Conservation (phyloP, 2,797 vertebrate genomes). For the Naso thynnoides region DNA sequence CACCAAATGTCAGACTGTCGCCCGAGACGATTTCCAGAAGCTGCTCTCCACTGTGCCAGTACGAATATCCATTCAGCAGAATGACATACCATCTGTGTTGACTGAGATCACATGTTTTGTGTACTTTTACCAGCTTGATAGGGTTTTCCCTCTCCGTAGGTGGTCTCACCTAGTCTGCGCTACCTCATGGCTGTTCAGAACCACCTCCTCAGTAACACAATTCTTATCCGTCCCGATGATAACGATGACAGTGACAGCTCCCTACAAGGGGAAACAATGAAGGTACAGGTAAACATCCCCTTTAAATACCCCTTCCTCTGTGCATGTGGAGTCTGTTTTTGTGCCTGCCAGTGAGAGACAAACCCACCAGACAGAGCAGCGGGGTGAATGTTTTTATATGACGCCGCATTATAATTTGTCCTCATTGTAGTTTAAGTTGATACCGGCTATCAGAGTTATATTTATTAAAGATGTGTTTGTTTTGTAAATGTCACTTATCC, state of each 20-base stretch:
- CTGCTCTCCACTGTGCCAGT: slow-evolving; percentile 99
- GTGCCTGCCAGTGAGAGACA: slow-evolving; percentile 26
- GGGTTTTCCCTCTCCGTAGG: slow-evolving; percentile 81
- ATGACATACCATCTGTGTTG: slow-evolving; percentile 33
- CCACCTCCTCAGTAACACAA: slow-evolving; percentile 98
- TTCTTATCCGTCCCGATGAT: slow-evolving; percentile 97
- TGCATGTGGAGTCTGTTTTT: slow-evolving; percentile 43
- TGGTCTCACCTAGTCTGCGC: slow-evolving; percentile 95
- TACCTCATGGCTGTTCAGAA: slow-evolving; percentile 99
- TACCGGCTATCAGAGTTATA: slow-evolving; percentile 5
- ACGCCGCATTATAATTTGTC: background rate
- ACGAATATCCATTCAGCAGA: slow-evolving; percentile 77
- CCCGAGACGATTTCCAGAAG: slow-evolving; percentile 98
- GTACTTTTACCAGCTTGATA: slow-evolving; percentile 7
- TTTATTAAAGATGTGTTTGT: background rate
- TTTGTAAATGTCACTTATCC: slow-evolving; percentile 17
- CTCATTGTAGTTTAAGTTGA: slow-evolving; percentile 9
- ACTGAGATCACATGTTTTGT: slow-evolving; percentile 20
- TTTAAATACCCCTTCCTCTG: slow-evolving; percentile 89
- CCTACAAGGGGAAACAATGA: slow-evolving; percentile 99
- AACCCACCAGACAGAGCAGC: slow-evolving; percentile 5
- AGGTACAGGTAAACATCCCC: slow-evolving; percentile 99
- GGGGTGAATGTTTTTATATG: slow-evolving; percentile 20
- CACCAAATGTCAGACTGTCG: slow-evolving; percentile 99
- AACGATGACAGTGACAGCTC: slow-evolving; percentile 99